Evolutionary conservation across 2,797 vertebrate species (phyloP).

Genomic region (Trachurus trachurus): DNA sequence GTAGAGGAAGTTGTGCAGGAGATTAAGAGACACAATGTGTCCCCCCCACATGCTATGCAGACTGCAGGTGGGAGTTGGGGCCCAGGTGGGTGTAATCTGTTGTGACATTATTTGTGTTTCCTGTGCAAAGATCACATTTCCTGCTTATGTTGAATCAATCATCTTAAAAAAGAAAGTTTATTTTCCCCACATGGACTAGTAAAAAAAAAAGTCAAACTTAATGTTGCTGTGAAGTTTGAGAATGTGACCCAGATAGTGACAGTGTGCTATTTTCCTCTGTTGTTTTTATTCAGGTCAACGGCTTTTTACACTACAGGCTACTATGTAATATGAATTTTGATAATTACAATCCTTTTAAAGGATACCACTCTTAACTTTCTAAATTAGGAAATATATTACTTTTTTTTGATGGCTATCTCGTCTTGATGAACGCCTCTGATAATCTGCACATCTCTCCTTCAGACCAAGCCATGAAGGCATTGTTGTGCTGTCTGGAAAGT

Average conservation of each 20-base stretch:
- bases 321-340: neutral
- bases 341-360: neutral
- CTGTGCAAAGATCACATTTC: constrained; percentile 67
- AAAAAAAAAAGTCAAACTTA: neutral
- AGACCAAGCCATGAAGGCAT: constrained; percentile 90
- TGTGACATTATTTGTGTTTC: constrained; percentile 41
- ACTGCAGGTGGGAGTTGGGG: constrained; percentile 38
- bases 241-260: neutral
- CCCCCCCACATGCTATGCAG: neutral
- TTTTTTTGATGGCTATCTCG: neutral
- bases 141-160: constrained; percentile 14
- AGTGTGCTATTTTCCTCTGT: neutral
- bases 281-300: neutral
- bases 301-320: neutral
- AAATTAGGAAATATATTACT: neutral
- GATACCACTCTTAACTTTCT: neutral
- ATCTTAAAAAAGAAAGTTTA: no score
- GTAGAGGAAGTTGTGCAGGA: constrained; percentile 48
- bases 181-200: neutral
- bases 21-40: constrained; percentile 4
- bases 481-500: constrained; percentile 90
- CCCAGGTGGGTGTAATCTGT: constrained; percentile 31
- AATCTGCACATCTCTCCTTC: constrained; percentile 33
- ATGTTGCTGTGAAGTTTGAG: neutral
- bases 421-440: neutral